Evolutionary conservation across 2,888 invertebrate genomes (phyloP), one percentile per base, ranked within the genome.

Genomic region (Melinaea marsaeus): DNA sequence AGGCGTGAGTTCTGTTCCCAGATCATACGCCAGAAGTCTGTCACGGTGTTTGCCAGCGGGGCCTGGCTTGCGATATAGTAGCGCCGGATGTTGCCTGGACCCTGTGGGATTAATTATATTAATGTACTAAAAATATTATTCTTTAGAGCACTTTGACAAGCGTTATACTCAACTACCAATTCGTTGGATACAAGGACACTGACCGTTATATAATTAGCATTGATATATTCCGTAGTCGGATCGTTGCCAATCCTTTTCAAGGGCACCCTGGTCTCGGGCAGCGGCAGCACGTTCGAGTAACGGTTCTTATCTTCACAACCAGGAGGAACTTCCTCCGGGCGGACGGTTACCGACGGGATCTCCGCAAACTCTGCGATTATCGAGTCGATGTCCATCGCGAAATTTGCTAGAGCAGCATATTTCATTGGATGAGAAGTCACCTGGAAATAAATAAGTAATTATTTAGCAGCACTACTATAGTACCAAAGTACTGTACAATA

Each of bases 1-100:
- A 97, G 95, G 74, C 96, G 93, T 13, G 94, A 93, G 83, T 98
- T 96, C 81, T 98, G 97, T 78, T 98, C 97, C 98, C 98, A 98
- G 59, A 98, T 93, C 98, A 98, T 98, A 55, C 96, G 92, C 98
- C 98, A 98, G 84, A 98, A 98, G 86, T 98, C 98, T 42, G 92
- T 91, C 0, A 97, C 94, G 0, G 98, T 98, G 70, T 94, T 93
- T 63, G 95, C 93, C 71, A 98, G 88, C 0, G 98, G 98, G 9
- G 96, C 98, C 85, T 98, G 98, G 74, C 96, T 96, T 22, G 97
- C 97, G 46, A 98, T 97, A 86, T 98, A 98, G 81, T 95, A 96
- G 75, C 95, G 95, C 37, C 93, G 93, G 32, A 94, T 93, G 76
- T 95, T 95, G 74, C 95, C 95, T 0, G 97, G 96, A 60, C 98